These are phyloP conservation scores for Aurelia sp. DNA, from an alignment of 30 jellyfish, hydroid and myxozoan species.

Conservation along the genomic window DNA sequence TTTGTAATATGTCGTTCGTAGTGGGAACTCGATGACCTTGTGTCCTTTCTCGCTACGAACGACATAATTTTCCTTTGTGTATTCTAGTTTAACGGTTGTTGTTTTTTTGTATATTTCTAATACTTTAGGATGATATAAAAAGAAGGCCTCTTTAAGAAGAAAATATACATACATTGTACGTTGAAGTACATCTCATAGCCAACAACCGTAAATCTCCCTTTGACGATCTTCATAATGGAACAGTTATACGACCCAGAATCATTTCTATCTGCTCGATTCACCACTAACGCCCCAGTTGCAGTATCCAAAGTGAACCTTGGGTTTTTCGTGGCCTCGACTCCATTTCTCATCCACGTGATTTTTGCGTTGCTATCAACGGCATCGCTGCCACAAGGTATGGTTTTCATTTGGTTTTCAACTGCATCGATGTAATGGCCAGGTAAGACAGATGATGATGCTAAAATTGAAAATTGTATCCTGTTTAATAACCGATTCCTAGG, in stretches of 20 bases:
- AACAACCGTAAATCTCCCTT: conserved; percentile 59
- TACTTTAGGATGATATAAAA: too few species aligned
- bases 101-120: too few species aligned
- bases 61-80: too few species aligned
- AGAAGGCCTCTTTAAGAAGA: too few species aligned
- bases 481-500: too few species aligned
- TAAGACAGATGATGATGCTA: conserved; percentile 87
- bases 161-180: conserved; percentile 87
- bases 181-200: conserved; percentile 92
- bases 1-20: too few species aligned
- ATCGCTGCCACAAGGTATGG: conserved; percentile 88
- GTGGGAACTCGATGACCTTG: too few species aligned
- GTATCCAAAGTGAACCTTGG: conserved; percentile 76
- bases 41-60: too few species aligned
- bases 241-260: conserved; percentile 94
- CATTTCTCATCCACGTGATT: conserved; percentile 85
- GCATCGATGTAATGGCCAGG: conserved; percentile 95
- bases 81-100: too few species aligned
- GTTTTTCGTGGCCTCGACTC: conserved; percentile 79
- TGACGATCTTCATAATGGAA: conserved; percentile 65
- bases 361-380: conserved; percentile 50
- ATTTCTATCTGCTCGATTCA: conserved; percentile 69
- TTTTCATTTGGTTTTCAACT: conserved; percentile 75
- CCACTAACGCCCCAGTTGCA: conserved; percentile 80
- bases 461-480: background rate